Conservation (phyloP, 35 echinoderm and acorn worm species). For the Hemicentrotus pulcherrimus region DNA sequence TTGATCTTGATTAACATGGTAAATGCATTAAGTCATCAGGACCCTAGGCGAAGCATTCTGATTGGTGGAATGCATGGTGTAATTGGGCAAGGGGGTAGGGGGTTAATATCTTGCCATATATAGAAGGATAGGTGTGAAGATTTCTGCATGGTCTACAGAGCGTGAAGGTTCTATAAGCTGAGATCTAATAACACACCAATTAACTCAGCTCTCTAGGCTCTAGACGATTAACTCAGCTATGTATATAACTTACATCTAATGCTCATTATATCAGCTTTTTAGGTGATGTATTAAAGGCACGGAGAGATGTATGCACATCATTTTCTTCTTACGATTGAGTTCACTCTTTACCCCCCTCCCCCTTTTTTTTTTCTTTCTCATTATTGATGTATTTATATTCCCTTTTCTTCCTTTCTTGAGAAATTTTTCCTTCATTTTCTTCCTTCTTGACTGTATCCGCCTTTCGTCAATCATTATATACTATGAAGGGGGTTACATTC, state of each 20-base stretch:
- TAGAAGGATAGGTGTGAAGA: conserved; percentile 1
- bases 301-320: too few relatives aligned
- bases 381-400: too few relatives aligned
- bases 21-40: neutral
- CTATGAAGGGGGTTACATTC: too few relatives aligned
- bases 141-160: neutral
- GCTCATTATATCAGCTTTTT: too few relatives aligned
- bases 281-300: too few relatives aligned
- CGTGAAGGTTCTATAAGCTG: neutral
- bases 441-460: too few relatives aligned
- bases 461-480: too few relatives aligned
- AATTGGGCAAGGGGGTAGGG: neutral
- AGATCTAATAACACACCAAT: conserved; percentile 5
- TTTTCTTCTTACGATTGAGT: too few relatives aligned
- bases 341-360: too few relatives aligned
- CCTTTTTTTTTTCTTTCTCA: too few relatives aligned
- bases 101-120: neutral
- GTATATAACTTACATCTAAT: neutral
- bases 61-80: neutral
- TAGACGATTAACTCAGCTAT: neutral
- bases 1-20: neutral
- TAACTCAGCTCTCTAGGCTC: neutral
- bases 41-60: neutral
- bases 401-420: too few relatives aligned
- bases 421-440: too few relatives aligned